Conservation (phyloP, 2,888 invertebrate genomes). For the Koerneria pararmatus region DNA sequence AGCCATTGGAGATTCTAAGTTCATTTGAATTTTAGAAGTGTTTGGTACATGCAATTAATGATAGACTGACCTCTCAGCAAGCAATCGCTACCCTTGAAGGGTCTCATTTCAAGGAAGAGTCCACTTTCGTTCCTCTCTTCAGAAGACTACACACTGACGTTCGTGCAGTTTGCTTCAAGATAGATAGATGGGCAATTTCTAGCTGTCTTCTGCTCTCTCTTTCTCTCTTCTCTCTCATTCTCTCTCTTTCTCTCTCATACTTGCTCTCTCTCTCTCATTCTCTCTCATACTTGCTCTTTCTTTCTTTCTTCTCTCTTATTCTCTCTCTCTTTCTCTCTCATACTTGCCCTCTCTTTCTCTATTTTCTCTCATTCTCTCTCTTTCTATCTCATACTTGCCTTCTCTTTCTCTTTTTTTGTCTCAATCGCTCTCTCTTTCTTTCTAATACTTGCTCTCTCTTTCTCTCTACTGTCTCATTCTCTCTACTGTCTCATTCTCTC, state of each 20-base stretch:
- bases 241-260: slow-evolving; percentile 1
- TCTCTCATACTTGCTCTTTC: neutral
- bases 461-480: slow-evolving; percentile 1
- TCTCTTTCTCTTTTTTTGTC: slow-evolving; percentile 1
- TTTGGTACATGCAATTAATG: too few species aligned
- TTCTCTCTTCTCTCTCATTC: slow-evolving; percentile 2
- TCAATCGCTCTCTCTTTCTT: neutral
- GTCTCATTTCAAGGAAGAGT: too few species aligned
- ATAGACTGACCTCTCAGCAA: too few species aligned
- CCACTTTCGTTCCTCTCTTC: neutral
- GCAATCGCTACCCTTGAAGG: too few species aligned
- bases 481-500: slow-evolving; percentile 1
- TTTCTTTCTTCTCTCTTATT: too few species aligned
- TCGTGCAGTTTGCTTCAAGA: neutral
- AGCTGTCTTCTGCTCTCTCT: too few species aligned
- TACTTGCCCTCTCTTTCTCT: neutral
- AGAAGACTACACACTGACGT: neutral
- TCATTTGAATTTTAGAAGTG: too few species aligned
- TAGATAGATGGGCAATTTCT: neutral
- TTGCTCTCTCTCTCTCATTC: slow-evolving; percentile 1
- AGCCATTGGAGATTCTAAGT: too few species aligned
- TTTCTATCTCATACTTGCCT: neutral
- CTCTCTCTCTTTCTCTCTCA: neutral
- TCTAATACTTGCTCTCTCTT: neutral
- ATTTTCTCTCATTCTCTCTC: neutral